Conservation (phyloP, 2,797 vertebrate genomes). For the Xiphorhynchus erythropygius region DNA sequence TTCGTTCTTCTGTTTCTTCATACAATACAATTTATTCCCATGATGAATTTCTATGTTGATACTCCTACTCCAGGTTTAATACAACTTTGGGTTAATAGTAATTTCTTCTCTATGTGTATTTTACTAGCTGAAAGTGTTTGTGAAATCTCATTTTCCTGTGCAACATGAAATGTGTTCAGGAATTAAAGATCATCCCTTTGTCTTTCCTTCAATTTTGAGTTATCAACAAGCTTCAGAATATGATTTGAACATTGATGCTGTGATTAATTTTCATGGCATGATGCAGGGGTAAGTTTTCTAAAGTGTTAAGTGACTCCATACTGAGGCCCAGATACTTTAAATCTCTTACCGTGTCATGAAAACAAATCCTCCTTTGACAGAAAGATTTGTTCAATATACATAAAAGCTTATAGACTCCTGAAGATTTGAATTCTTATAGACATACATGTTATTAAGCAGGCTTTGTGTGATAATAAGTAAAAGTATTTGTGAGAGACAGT, state of each 20-base stretch:
- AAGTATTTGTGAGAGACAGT: neutral
- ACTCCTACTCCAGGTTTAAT: neutral
- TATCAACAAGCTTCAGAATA: neutral
- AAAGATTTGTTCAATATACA: conserved; percentile 24
- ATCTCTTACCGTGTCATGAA: neutral
- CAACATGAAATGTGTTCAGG: neutral
- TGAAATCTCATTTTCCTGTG: neutral
- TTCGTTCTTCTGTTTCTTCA: conserved; percentile 15
- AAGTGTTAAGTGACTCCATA: neutral
- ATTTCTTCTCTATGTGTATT: neutral
- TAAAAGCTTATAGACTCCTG: neutral
- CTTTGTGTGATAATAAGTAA: neutral
- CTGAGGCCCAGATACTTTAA: neutral
- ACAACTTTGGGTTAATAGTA: neutral
- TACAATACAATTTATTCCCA: neutral
- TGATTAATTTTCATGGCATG: neutral
- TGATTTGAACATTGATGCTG: conserved; percentile 9
- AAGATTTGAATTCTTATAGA: conserved; percentile 14
- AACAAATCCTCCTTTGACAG: neutral
- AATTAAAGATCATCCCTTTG: neutral
- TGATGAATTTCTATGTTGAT: conserved; percentile 9
- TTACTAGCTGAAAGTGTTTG: neutral
- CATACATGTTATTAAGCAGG: neutral
- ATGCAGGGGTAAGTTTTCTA: neutral
- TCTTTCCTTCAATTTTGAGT: neutral